Percentiles rank a stretch among this genome's conserved stretches.
Conservation (phyloP, 2,797 vertebrate genomes). For the Fistularia commersonii region DNA sequence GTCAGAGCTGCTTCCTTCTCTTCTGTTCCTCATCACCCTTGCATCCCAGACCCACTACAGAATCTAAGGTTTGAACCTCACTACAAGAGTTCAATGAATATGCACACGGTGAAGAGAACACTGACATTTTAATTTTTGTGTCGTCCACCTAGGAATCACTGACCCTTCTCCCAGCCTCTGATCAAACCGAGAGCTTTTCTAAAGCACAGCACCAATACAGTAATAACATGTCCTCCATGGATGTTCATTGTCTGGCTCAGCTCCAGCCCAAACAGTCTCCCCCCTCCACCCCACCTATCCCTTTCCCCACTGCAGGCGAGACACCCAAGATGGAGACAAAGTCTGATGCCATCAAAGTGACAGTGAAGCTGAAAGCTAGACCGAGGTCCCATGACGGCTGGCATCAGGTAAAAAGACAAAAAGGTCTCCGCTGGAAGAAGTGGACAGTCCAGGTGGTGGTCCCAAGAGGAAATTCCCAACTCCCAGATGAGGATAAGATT, state of each 20-base stretch:
- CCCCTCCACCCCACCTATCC: constrained; percentile 80
- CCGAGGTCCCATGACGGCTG: constrained; percentile 78
- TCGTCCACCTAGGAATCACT: constrained; percentile 71
- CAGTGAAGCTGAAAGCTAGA: constrained; percentile 89
- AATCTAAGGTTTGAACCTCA: constrained; percentile 81
- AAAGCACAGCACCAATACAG: constrained; percentile 91
- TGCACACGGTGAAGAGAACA: neutral
- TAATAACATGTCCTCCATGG: constrained; percentile 92
- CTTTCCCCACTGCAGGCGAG: constrained; percentile 70
- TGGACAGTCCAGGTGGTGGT: constrained; percentile 92
- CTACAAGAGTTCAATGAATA: neutral
- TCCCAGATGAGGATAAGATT: constrained; percentile 89
- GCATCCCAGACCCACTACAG: constrained; percentile 77
- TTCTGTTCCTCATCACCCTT: constrained; percentile 77
- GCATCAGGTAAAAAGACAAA: constrained; percentile 87
- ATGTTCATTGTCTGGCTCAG: constrained; percentile 92
- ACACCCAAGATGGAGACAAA: constrained; percentile 78
- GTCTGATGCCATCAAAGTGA: constrained; percentile 89
- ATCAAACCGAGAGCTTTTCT: constrained; percentile 76
- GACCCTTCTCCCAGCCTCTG: constrained; percentile 72
- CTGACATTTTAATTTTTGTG: neutral
- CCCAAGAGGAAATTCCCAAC: constrained; percentile 83
- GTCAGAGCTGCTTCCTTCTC: constrained; percentile 95
- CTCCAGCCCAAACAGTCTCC: constrained; percentile 86
- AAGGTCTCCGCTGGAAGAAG: constrained; percentile 93